Evolutionary conservation across 2,113 vertebrate species (phyloP), one percentile per base, ranked within the genome.

Genomic region (Ailurus styani): DNA sequence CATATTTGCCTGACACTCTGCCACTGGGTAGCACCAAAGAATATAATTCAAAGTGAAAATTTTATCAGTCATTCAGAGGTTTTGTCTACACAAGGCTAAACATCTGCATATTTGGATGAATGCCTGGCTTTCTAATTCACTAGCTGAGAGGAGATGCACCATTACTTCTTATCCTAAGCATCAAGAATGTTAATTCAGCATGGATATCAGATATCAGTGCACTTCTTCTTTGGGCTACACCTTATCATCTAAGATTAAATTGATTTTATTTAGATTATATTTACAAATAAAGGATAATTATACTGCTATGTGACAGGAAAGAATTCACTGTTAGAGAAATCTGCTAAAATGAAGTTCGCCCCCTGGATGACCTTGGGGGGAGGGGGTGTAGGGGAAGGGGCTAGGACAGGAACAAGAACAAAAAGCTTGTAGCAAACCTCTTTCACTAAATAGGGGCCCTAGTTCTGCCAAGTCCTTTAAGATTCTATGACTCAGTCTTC

Each of bases 221-320:
- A 81, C 79, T 86, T 90, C 34, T 95, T 96, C 18, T 91, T 92
- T 97, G 42, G 45, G 62, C 47, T 96, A 73, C 7, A 94, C 83
- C 73, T 87, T 96, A 96, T 96, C 79, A 97, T 87, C 31, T 94
- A 95, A 97, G 90, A 96, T 95, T 97, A 98, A 50, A 42, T 85
- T 97, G 87, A 97, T 84, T 97, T 96, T 95, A 90, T 96, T 96
- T 96, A 66, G 25, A 96, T 96, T 90, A 91, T 29, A 92, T 40
- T 45, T 89, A 86, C 62, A 96, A 96, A 96, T 84, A 96, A 96
- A 98, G 20, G 25, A 94, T 96, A 96, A 94, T 92, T 87, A 84
- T 90, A 81, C 68, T 87, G 42, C 68, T 95, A 34, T 57, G 92
- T 98, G 70, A 90, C 90, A 96, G 37, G 62, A 96, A 96, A 94